phyloP scores from a whole-genome alignment of 1,140 invertebrate species.

The Hycleus cichorii region DNA sequence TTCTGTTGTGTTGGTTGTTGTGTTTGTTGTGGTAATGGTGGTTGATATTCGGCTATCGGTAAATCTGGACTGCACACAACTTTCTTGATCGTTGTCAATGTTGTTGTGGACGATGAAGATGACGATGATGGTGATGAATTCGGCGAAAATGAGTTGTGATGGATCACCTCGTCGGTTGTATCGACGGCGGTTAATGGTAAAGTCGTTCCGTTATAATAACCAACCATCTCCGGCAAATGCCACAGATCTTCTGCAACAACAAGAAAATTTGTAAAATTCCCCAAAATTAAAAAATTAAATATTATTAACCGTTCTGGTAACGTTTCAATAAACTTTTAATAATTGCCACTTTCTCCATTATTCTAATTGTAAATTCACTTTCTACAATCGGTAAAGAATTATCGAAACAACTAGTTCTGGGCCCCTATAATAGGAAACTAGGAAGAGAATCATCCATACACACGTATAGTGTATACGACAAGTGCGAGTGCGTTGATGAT shows the following conservation, averaged over 20 bases:
- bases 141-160: not conserved
- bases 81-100: constrained; percentile 32
- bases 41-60: constrained; percentile 21
- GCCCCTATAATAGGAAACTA: too few species aligned
- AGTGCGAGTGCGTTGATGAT: constrained; percentile 20
- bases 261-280: constrained; percentile 5
- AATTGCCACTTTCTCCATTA: too few species aligned
- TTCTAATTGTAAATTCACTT: not conserved
- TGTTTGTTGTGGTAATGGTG: not conserved
- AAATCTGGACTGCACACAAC: constrained; percentile 40
- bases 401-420: not conserved
- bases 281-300: not conserved
- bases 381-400: not conserved
- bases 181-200: constrained; percentile 36
- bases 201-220: constrained; percentile 37
- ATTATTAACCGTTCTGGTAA: not conserved
- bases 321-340: too few species aligned
- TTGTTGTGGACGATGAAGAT: not conserved
- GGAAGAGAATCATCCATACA: too few species aligned
- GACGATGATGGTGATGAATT: too few species aligned
- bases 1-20: not conserved
- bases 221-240: constrained; percentile 42
- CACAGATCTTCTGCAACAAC: constrained; percentile 38
- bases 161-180: constrained; percentile 22
- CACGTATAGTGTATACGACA: not conserved